phyloP scores from a whole-genome alignment of 2,113 vertebrate species.

The Saguinus imperator region DNA sequence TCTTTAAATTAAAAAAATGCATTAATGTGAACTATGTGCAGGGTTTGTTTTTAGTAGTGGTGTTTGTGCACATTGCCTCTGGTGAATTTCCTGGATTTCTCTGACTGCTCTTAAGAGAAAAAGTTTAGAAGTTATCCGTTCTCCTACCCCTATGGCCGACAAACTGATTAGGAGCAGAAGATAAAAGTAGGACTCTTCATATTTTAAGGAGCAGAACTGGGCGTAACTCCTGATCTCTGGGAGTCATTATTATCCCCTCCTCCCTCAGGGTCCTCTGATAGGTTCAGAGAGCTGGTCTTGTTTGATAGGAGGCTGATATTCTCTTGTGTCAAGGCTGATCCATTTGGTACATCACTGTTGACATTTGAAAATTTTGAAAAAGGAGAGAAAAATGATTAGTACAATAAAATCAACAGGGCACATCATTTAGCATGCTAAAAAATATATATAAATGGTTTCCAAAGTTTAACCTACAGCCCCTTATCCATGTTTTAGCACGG shows the following conservation, averaged over 20 bases:
- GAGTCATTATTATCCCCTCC: slow-evolving; percentile 88
- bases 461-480: not conserved
- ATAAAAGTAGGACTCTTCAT: slow-evolving; percentile 28
- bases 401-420: not conserved
- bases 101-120: slow-evolving; percentile 66
- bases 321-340: slow-evolving; percentile 91
- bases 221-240: slow-evolving; percentile 89
- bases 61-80: slow-evolving; percentile 88
- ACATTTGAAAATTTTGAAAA: slow-evolving; percentile 18
- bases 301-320: slow-evolving; percentile 91
- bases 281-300: slow-evolving; percentile 91
- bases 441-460: not conserved
- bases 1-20: slow-evolving; percentile 92
- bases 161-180: slow-evolving; percentile 59
- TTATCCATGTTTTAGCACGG: not conserved
- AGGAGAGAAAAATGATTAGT: slow-evolving; percentile 24
- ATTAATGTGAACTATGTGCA: slow-evolving; percentile 91
- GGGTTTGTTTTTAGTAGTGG: slow-evolving; percentile 88
- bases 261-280: slow-evolving; percentile 89
- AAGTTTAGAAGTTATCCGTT: slow-evolving; percentile 61
- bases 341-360: slow-evolving; percentile 93
- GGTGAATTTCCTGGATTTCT: slow-evolving; percentile 80
- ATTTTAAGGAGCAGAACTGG: slow-evolving; percentile 88
- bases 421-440: slow-evolving; percentile 22
- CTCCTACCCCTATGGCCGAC: slow-evolving; percentile 46